Conservation (phyloP, 2,888 invertebrate genomes). For the Pristionchus exspectatus region DNA sequence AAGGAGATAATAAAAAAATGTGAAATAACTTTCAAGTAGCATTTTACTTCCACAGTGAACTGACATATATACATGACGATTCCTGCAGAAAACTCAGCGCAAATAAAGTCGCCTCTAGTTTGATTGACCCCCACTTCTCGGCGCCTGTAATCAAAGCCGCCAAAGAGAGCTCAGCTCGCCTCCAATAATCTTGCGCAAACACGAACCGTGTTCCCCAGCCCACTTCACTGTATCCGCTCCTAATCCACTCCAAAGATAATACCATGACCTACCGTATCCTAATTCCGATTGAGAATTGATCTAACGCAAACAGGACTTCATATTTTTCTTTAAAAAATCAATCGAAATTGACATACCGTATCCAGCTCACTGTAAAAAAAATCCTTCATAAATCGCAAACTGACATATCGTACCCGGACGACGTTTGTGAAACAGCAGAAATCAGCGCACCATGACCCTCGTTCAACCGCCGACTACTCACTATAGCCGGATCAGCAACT, state of each 20-base stretch:
- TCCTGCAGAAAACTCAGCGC: no score
- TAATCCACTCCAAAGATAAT: conserved; percentile 22
- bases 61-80: no score
- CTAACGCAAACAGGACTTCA: not conserved
- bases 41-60: no score
- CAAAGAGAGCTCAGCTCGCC: not conserved
- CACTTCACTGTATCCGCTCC: not conserved
- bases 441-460: not conserved
- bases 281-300: not conserved
- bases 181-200: conserved; percentile 1
- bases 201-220: not conserved
- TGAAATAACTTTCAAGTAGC: no score
- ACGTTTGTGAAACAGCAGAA: not conserved
- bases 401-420: not conserved
- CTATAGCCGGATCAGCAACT: conserved; percentile 40
- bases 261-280: not conserved
- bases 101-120: not conserved
- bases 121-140: conserved; percentile 1
- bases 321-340: not conserved
- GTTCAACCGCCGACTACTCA: not conserved
- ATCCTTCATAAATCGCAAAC: not conserved
- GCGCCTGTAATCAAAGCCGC: not conserved
- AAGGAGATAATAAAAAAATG: no score
- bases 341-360: not conserved
- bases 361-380: not conserved